phyloP scores from a whole-genome alignment of 2,113 vertebrate genomes.

The Siphamia tubifer region DNA sequence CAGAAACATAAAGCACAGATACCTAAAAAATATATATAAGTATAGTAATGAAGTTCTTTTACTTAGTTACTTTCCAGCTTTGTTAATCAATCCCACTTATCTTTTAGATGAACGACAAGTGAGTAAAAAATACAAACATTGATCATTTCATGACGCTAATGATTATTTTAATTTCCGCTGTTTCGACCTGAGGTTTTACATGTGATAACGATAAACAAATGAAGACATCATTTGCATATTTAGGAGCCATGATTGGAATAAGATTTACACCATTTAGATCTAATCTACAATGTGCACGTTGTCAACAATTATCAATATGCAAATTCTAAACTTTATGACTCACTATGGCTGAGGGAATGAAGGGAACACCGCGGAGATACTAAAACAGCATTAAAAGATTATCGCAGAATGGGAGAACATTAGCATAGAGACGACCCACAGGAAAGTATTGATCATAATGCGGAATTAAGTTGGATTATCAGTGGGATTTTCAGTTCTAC shows the following conservation, averaged over 20 bases:
- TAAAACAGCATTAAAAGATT: slow-evolving; percentile 67
- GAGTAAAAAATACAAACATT: neutral
- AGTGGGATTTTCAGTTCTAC: slow-evolving; percentile 51
- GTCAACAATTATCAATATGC: neutral
- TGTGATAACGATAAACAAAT: neutral
- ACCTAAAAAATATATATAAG: too few species aligned
- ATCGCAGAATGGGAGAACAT: slow-evolving; percentile 50
- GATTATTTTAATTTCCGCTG: neutral
- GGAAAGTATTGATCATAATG: slow-evolving; percentile 58
- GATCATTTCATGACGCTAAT: neutral
- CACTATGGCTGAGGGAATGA: slow-evolving; percentile 7
- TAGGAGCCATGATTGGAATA: slow-evolving; percentile 13
- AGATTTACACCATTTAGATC: neutral
- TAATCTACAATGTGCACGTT: neutral
- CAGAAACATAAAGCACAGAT: too few species aligned
- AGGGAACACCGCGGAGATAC: slow-evolving; percentile 18
- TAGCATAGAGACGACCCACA: slow-evolving; percentile 44
- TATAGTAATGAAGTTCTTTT: too few species aligned
- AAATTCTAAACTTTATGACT: slow-evolving; percentile 44
- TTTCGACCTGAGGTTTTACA: slow-evolving; percentile 3
- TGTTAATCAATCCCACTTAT: neutral
- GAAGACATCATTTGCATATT: slow-evolving; percentile 3
- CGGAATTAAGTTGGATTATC: slow-evolving; percentile 65
- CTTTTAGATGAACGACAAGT: neutral
- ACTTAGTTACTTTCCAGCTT: too few species aligned